These are phyloP conservation scores for Thalassophryne amazonica DNA, from an alignment of 2,797 vertebrate species.

Conservation along the genomic window DNA sequence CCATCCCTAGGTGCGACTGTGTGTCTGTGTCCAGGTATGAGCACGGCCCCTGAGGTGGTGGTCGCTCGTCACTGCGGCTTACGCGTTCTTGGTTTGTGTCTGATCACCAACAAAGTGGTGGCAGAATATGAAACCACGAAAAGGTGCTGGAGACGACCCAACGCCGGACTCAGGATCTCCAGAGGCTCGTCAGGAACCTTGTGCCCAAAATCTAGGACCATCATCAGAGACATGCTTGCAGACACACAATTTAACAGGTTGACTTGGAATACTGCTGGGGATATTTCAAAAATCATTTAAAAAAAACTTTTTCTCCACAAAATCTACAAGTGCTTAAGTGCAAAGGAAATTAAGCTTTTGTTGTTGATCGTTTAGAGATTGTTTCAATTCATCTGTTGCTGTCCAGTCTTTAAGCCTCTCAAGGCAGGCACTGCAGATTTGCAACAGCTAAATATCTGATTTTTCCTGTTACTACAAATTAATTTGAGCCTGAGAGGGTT, in stretches of 20 bases:
- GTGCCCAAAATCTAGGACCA: slow-evolving; percentile 52
- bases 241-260: neutral
- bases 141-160: slow-evolving; percentile 76
- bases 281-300: too few relatives aligned
- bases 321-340: too few relatives aligned
- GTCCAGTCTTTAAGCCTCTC: too few relatives aligned
- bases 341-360: too few relatives aligned
- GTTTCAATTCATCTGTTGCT: too few relatives aligned
- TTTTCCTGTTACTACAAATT: too few relatives aligned
- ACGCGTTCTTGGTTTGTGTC: slow-evolving; percentile 84
- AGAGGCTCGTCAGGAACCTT: slow-evolving; percentile 67
- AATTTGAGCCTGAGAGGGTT: too few relatives aligned
- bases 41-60: slow-evolving; percentile 86
- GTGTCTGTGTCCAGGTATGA: slow-evolving; percentile 82
- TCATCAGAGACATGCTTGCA: neutral
- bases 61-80: slow-evolving; percentile 85
- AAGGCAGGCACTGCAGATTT: too few relatives aligned
- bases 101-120: slow-evolving; percentile 86
- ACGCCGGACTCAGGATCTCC: slow-evolving; percentile 63
- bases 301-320: too few relatives aligned
- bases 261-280: too few relatives aligned
- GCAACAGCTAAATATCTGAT: too few relatives aligned
- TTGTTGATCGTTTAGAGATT: neutral
- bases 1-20: too few relatives aligned
- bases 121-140: slow-evolving; percentile 79